Evolutionary conservation across 92 coral and sea anemone species (phyloP).

Genomic region (Phenganax stokvisi): DNA sequence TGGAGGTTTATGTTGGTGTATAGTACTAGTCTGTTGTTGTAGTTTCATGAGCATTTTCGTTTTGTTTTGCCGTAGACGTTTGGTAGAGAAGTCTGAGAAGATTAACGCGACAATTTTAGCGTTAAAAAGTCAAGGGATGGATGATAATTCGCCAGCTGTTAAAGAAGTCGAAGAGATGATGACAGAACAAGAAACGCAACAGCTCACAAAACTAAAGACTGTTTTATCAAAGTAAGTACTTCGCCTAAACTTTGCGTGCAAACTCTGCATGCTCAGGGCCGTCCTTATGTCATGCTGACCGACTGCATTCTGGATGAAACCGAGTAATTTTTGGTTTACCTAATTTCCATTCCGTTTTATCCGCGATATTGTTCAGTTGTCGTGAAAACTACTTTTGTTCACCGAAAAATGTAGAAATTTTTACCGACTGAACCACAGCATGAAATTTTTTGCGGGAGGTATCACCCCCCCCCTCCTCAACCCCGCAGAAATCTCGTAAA

Average conservation of each 20-base stretch:
- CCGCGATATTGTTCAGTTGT: no score
- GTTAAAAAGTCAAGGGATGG: slow-evolving; percentile 76
- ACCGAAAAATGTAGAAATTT: no score
- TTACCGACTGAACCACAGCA: no score
- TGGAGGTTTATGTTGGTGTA: no score
- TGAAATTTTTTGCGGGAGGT: no score
- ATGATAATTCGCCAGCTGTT: slow-evolving; percentile 69
- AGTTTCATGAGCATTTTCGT: not conserved
- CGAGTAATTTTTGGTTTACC: no score
- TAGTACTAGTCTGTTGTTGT: not conserved
- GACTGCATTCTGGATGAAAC: no score
- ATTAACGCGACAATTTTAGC: slow-evolving; percentile 67
- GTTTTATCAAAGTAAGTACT: slow-evolving; percentile 61
- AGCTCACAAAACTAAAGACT: slow-evolving; percentile 65
- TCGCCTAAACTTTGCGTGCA: not conserved
- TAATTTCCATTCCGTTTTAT: no score
- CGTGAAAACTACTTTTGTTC: no score
- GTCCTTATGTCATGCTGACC: not conserved
- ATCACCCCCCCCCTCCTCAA: no score
- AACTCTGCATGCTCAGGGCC: not conserved
- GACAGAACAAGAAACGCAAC: slow-evolving; percentile 72
- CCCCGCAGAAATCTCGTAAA: no score
- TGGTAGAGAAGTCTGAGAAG: slow-evolving; percentile 79
- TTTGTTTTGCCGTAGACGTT: slow-evolving; percentile 51
- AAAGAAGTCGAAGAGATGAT: slow-evolving; percentile 75